Percentiles rank a stretch among this genome's conserved stretches.
These are phyloP conservation scores for Cantharis flavilabris DNA, from an alignment of 2,888 invertebrate species.

Conservation along the genomic window DNA sequence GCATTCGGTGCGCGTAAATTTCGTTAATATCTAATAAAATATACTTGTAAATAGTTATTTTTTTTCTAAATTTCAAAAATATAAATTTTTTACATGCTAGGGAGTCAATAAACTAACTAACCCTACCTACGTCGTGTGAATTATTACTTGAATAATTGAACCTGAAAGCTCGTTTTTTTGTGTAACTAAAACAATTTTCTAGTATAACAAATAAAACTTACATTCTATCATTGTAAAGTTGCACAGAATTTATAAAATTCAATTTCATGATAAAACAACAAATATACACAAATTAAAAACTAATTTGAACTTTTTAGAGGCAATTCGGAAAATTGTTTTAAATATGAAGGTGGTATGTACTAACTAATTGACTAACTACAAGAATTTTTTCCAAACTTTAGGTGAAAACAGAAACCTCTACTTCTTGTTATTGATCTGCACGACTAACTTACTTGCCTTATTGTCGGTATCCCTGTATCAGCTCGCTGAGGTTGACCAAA, in stretches of 20 bases:
- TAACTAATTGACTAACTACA: background rate
- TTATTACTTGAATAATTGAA: background rate
- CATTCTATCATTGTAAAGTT: slow-evolving; percentile 6
- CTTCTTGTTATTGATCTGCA: background rate
- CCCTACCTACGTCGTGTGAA: background rate
- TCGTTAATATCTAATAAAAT: background rate
- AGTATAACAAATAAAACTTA: slow-evolving; percentile 5
- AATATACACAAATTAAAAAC: slow-evolving; percentile 2
- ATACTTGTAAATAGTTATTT: background rate
- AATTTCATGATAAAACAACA: slow-evolving; percentile 18
- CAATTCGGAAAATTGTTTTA: background rate
- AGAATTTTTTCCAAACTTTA: background rate
- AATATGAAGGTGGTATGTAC: background rate
- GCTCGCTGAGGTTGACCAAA: slow-evolving; percentile 50
- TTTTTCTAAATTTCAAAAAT: background rate
- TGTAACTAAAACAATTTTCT: background rate
- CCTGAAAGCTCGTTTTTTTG: background rate
- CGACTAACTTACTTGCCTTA: slow-evolving; percentile 25
- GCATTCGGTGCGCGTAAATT: background rate
- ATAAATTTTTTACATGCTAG: background rate
- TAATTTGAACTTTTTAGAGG: background rate
- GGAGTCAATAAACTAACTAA: background rate
- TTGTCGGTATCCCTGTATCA: slow-evolving; percentile 50
- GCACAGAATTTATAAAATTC: slow-evolving; percentile 34
- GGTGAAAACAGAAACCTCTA: slow-evolving; percentile 18